Base-by-base conservation (phyloP, 1,140 invertebrate species). In the Yoshiicerus persimilis region DNA sequence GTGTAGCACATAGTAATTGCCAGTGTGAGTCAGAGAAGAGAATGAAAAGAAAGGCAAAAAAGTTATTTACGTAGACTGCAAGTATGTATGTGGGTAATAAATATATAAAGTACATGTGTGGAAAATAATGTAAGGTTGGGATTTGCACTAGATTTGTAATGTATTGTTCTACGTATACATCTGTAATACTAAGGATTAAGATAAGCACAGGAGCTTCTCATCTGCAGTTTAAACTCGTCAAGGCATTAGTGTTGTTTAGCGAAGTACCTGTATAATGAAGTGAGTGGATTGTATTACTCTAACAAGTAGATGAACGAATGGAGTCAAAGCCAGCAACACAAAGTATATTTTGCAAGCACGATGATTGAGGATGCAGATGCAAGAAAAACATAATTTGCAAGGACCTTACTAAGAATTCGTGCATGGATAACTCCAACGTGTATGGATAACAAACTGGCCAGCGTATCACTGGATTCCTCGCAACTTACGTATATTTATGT, bases 351-450 rank as follows among this genome's bases (percentile, higher is more conserved):
- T 23, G 75, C 75, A 80, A 80, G 32, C 75, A 80, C 34, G 32
- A 80, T 80, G 75, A 80, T 80, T 80, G 32, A 80, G 75, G 75
- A 80, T 80, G 75, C 75, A 80, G 75, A 70, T 70, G 20, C n/a
- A 34, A n/a, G 32, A 32, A 80, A 80, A 80, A 80, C 30, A 80
- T 80, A 80, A 80, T 80, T 80, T 80, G 75, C 75, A 80, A 80
- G 75, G 75, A 80, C 75, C 75, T 80, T 80, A 80, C 32, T 38
- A 34, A 80, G 75, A 80, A 80, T 80, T 80, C 75, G 75, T 80
- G 75, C 75, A 80, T 80, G 75, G 75, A 80, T 80, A 80, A 80
- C 75, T 80, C 75, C 30, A 36, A n/a, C 75, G 20, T 30, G 66
- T 16, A 38, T 80, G 75, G 32, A 80, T 34, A 56, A 56, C 47